Conservation (phyloP, 2,888 invertebrate genomes). For the Poecilus cupreus region DNA sequence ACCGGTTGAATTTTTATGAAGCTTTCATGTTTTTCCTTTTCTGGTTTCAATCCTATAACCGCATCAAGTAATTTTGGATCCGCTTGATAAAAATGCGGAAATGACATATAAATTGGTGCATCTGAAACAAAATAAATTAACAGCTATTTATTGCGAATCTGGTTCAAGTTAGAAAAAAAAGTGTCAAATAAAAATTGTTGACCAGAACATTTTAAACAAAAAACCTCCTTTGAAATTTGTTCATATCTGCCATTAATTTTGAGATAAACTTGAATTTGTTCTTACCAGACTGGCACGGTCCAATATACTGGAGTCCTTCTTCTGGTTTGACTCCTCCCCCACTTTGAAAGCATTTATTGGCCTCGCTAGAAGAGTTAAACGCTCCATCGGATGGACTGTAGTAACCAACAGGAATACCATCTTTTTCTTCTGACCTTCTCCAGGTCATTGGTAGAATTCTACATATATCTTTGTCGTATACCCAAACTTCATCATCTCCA, state of each 20-base stretch:
- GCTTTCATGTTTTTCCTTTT: conserved; percentile 81
- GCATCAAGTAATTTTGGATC: conserved; percentile 80
- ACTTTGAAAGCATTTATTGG: conserved; percentile 86
- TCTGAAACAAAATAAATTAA: no score
- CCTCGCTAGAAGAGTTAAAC: conserved; percentile 80
- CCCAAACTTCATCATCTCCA: conserved; percentile 80
- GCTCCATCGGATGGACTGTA: conserved; percentile 83
- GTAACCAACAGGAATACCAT: conserved; percentile 83
- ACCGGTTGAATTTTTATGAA: conserved; percentile 92
- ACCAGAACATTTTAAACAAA: no score
- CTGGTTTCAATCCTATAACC: conserved; percentile 84
- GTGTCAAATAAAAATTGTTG: no score
- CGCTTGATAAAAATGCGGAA: conserved; percentile 91
- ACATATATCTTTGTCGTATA: conserved; percentile 92
- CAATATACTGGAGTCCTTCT: conserved; percentile 86
- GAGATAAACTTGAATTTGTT: no score
- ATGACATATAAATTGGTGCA: conserved; percentile 91
- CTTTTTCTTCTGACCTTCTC: conserved; percentile 80
- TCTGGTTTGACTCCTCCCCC: conserved; percentile 69
- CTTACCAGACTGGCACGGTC: conserved; percentile 89
- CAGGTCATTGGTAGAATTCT: conserved; percentile 86
- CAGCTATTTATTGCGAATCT: no score
- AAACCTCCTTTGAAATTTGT: no score
- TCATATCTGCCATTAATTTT: no score
- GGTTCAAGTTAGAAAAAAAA: no score